A percentile compares a stretch with the other conserved stretches of the same genome.
Evolutionary conservation across 2,797 vertebrate species (phyloP).

Genomic region (Somateria mollissima): DNA sequence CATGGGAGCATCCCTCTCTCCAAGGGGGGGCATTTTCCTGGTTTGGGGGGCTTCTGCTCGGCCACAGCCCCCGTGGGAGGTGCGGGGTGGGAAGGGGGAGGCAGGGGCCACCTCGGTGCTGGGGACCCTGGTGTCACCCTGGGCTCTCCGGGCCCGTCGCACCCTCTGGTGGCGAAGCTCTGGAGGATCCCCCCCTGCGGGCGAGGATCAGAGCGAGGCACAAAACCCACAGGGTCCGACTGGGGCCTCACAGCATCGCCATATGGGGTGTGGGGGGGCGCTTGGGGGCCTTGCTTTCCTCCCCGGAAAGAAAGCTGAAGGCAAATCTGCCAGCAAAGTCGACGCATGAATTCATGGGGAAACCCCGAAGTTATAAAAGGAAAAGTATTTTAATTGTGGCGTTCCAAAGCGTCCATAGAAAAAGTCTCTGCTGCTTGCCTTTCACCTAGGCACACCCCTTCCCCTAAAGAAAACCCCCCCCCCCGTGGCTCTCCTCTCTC

Average conservation of each 20-base stretch:
- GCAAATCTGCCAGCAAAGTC: not conserved
- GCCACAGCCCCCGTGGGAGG: not conserved
- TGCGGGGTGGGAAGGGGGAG: not conserved
- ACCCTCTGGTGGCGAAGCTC: not conserved
- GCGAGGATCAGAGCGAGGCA: not conserved
- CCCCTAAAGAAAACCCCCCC: not conserved
- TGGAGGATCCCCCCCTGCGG: not conserved
- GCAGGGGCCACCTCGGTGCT: not conserved
- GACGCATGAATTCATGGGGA: not conserved
- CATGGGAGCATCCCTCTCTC: not conserved
- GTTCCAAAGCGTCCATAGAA: not conserved
- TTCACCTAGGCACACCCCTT: not conserved
- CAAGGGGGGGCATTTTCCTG: fast-evolving
- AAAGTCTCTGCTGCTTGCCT: not conserved
- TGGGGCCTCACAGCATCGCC: not conserved
- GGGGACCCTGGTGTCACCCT: fast-evolving
- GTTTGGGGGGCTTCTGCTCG: not conserved
- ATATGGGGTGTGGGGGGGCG: not conserved
- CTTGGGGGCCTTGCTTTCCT: not conserved
- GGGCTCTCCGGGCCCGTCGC: not conserved
- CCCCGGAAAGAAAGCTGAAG: not conserved
- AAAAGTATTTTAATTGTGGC: not conserved
- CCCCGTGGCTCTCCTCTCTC: fast-evolving
- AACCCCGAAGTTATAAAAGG: not conserved
- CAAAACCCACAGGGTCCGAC: not conserved